Evolutionary conservation across 2,888 invertebrate genomes (phyloP).

Genomic region (Morpho deidamia): DNA sequence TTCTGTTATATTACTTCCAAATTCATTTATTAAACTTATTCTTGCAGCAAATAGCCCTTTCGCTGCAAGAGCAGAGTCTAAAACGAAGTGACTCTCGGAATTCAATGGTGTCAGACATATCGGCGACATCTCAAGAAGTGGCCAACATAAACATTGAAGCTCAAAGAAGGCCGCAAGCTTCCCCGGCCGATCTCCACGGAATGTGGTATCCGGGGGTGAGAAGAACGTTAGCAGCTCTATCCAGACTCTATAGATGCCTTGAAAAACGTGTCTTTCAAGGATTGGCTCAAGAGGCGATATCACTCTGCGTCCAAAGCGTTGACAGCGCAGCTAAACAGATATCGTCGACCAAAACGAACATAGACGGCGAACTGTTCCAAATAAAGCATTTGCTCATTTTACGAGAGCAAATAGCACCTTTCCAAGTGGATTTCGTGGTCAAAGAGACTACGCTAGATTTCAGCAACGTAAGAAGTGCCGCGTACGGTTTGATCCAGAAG

Average conservation of each 20-base stretch:
- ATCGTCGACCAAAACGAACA: conserved; percentile 83
- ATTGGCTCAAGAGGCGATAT: conserved; percentile 96
- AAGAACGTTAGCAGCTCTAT: conserved; percentile 95
- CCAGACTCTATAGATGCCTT: conserved; percentile 90
- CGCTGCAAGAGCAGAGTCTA: conserved; percentile 77
- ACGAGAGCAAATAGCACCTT: conserved; percentile 98
- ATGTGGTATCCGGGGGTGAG: conserved; percentile 99
- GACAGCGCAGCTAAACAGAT: conserved; percentile 90
- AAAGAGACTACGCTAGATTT: conserved; percentile 97
- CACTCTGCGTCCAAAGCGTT: conserved; percentile 94
- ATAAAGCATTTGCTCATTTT: conserved; percentile 98
- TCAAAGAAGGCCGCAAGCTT: conserved; percentile 72
- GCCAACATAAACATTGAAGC: conserved; percentile 78
- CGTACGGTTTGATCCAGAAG: conserved; percentile 85
- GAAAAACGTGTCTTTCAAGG: conserved; percentile 98
- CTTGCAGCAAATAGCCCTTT: conserved; percentile 81
- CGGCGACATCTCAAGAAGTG: conserved; percentile 84
- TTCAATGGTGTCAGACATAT: conserved; percentile 83
- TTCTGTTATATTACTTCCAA: too few relatives aligned
- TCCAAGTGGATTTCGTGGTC: conserved; percentile 95
- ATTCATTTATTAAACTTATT: not conserved
- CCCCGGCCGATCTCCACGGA: conserved; percentile 97
- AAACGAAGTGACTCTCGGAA: conserved; percentile 82
- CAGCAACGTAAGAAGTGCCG: conserved; percentile 92
- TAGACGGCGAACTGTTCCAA: conserved; percentile 98